phyloP scores from a whole-genome alignment of 2,888 invertebrate species.

The Anagyrus pseudococci region DNA sequence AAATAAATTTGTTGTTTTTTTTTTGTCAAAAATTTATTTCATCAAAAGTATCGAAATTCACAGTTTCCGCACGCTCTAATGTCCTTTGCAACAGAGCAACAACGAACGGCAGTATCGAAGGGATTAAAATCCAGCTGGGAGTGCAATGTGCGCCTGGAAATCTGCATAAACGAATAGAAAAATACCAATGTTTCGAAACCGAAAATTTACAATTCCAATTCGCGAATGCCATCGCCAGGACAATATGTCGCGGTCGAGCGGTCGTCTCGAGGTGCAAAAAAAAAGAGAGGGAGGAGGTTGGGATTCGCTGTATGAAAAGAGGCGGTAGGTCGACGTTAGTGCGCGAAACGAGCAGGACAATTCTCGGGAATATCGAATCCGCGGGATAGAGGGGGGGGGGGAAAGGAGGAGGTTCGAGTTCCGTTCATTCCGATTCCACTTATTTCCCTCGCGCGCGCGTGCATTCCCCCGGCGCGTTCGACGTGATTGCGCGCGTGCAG shows the following conservation, averaged over 20 bases:
- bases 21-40: too few species aligned
- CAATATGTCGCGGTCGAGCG: not conserved
- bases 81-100: too few species aligned
- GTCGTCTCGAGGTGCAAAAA: not conserved
- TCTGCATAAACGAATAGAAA: slow-evolving; percentile 1
- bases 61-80: too few species aligned
- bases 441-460: slow-evolving; percentile 11
- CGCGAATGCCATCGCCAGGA: not conserved
- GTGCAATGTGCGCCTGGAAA: not conserved
- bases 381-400: not conserved
- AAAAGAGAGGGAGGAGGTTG: too few species aligned
- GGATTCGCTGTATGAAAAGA: too few species aligned
- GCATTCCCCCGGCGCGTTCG: not conserved
- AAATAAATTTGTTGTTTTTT: too few species aligned
- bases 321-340: not conserved
- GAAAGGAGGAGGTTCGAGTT: slow-evolving; percentile 22
- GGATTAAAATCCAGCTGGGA: not conserved
- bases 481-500: not conserved
- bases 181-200: slow-evolving; percentile 18
- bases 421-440: slow-evolving; percentile 29
- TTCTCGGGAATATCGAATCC: not conserved
- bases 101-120: too few species aligned
- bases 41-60: too few species aligned
- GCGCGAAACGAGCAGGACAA: not conserved
- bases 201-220: slow-evolving; percentile 14